These are phyloP conservation scores for Peromyscus nudipes DNA, from an alignment of 2,797 vertebrate species.

Conservation along the genomic window DNA sequence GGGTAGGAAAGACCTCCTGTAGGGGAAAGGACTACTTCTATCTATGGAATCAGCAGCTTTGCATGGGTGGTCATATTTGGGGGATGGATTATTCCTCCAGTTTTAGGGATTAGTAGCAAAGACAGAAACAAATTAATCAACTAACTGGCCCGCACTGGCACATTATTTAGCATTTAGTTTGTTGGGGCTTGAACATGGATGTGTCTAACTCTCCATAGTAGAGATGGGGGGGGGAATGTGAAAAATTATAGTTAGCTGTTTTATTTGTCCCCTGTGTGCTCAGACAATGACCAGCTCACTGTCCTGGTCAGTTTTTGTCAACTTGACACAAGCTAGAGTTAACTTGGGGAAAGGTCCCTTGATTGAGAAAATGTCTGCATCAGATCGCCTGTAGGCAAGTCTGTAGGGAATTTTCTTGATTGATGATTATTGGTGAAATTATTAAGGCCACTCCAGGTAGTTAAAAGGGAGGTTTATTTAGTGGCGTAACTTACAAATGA, in stretches of 20 bases:
- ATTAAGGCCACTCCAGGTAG: no score
- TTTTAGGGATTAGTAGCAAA: conserved; percentile 48
- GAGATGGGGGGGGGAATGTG: background rate
- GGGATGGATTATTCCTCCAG: background rate
- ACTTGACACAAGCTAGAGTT: background rate
- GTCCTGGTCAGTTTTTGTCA: background rate
- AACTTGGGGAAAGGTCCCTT: background rate
- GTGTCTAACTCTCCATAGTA: background rate
- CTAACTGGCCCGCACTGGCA: background rate
- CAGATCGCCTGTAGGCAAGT: background rate
- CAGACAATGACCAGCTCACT: background rate
- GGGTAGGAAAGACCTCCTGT: background rate
- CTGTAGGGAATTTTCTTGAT: background rate
- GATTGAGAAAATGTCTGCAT: background rate
- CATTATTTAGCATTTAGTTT: background rate
- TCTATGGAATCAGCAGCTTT: background rate
- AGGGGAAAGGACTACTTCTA: background rate
- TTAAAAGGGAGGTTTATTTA: no score
- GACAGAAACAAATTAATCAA: background rate
- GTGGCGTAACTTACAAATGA: no score
- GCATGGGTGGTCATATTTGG: background rate
- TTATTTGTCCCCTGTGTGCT: background rate
- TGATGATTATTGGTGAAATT: no score
- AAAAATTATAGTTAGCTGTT: background rate
- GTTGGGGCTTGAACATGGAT: background rate